phyloP scores from a whole-genome alignment of 2,888 invertebrate species.

The Drosophila sordidula region DNA sequence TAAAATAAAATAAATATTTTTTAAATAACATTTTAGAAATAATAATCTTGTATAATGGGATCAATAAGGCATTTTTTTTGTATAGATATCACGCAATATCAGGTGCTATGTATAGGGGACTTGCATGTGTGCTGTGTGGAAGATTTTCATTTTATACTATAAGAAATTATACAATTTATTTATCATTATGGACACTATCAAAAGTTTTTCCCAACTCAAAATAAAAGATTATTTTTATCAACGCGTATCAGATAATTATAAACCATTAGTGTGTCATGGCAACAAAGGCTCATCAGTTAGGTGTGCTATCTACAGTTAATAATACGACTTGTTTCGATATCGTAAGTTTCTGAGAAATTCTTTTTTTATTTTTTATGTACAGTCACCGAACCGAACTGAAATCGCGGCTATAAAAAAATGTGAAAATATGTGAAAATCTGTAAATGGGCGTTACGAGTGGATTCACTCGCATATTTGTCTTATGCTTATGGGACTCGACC shows the following conservation, averaged over 20 bases:
- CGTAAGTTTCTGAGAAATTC: constrained; percentile 25
- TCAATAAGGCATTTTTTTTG: not conserved
- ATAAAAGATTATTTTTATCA: constrained; percentile 46
- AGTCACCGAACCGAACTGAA: constrained; percentile 20
- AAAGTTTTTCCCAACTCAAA: constrained; percentile 2
- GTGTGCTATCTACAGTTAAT: constrained; percentile 33
- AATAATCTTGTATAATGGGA: no score
- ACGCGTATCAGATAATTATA: constrained; percentile 38
- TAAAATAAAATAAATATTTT: not conserved
- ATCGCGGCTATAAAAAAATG: not conserved
- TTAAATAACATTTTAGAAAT: not conserved
- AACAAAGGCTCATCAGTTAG: constrained; percentile 34
- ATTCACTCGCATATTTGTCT: not conserved
- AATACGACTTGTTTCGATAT: constrained; percentile 22
- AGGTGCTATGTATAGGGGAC: not conserved
- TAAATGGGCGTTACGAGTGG: not conserved
- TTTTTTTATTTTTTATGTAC: constrained; percentile 21
- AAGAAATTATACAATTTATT: constrained; percentile 30
- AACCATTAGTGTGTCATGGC: constrained; percentile 32
- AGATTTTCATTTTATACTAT: not conserved
- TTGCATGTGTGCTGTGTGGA: constrained; percentile 16
- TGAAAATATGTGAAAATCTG: not conserved
- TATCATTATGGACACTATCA: constrained; percentile 44
- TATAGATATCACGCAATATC: not conserved
- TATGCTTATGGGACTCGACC: not conserved